Conservation (phyloP, 2,113 vertebrate genomes). For the mouse (Mus musculus) region GRCm39 chr2:57344501-57345000, state of each 20-base stretch:
- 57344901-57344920: too few species aligned
- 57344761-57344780: neutral
- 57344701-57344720: neutral
- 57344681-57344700: neutral
- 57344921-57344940: too few species aligned
- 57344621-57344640: neutral
- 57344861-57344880: neutral
- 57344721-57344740: neutral
- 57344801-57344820: conserved; percentile 9
- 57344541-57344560: conserved; percentile 15
- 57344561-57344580: conserved; percentile 11
- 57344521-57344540: conserved; percentile 8
- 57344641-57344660: neutral
- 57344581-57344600: neutral
- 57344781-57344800: neutral
- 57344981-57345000: too few species aligned
- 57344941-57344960: too few species aligned
- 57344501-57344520: neutral
- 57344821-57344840: conserved; percentile 10
- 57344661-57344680: neutral
- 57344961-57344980: too few species aligned
- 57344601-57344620: neutral
- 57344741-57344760: neutral
- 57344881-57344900: neutral
- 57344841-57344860: conserved; percentile 28